A percentile compares a stretch with the other conserved stretches of the same genome.
phyloP scores from a whole-genome alignment of 1,140 invertebrate species.

The Caerostris darwini region DNA sequence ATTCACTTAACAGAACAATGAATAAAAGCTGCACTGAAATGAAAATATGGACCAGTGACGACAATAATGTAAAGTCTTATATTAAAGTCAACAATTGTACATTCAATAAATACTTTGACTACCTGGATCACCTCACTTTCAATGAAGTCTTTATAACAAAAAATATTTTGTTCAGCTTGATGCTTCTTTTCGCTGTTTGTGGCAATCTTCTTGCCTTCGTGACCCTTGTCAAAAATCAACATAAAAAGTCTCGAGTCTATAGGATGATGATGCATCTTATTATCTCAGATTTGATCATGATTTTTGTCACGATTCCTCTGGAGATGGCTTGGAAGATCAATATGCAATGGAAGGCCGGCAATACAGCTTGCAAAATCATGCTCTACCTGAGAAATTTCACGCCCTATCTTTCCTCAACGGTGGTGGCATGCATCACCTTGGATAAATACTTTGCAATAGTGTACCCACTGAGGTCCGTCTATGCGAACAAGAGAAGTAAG shows the following conservation, averaged over 20 bases:
- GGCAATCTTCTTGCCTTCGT: conserved; percentile 90
- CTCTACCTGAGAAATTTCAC: conserved; percentile 89
- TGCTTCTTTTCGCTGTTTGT: conserved; percentile 84
- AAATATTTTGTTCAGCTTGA: too few relatives aligned
- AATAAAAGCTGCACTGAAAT: too few relatives aligned
- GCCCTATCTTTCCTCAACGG: conserved; percentile 90
- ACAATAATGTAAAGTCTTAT: too few relatives aligned
- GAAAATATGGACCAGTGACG: too few relatives aligned
- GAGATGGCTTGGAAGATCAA: conserved; percentile 90
- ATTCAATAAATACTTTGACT: too few relatives aligned
- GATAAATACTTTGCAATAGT: conserved; percentile 90
- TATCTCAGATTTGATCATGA: conserved; percentile 89
- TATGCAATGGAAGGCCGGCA: conserved; percentile 89
- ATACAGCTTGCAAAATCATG: conserved; percentile 88
- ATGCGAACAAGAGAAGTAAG: conserved; percentile 87
- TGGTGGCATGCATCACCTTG: conserved; percentile 89
- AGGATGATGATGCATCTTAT: conserved; percentile 90
- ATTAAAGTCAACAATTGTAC: too few relatives aligned
- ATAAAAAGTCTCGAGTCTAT: conserved; percentile 88
- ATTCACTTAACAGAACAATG: too few relatives aligned
- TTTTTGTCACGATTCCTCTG: conserved; percentile 89
- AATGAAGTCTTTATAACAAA: too few relatives aligned
- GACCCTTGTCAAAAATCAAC: conserved; percentile 86
- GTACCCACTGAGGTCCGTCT: conserved; percentile 87
- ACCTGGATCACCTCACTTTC: too few relatives aligned